Conservation (phyloP, 2,797 vertebrate genomes). For the Fringilla coelebs region DNA sequence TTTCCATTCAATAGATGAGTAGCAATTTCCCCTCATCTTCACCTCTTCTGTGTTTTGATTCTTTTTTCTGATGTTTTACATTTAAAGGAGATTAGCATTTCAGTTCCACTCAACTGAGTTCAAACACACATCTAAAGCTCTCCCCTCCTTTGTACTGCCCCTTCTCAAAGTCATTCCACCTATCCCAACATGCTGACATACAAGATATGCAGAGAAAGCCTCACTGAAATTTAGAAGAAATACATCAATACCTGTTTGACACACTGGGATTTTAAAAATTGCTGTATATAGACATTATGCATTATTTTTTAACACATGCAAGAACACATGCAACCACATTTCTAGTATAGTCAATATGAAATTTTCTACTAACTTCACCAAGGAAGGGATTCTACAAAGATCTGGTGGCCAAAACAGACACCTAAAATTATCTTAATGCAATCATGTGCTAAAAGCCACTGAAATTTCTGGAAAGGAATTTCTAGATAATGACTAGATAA, state of each 20-base stretch:
- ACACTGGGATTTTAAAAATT: not conserved
- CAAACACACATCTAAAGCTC: not conserved
- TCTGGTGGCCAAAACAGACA: not conserved
- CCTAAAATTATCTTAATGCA: not conserved
- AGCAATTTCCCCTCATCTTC: conserved; percentile 33
- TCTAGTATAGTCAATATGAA: not conserved
- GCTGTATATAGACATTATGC: not conserved
- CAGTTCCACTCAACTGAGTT: not conserved
- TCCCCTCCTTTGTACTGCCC: not conserved
- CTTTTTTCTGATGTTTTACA: not conserved
- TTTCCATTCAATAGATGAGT: conserved; percentile 66
- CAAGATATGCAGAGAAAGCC: not conserved
- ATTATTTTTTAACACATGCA: not conserved
- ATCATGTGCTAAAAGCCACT: not conserved
- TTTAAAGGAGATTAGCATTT: not conserved
- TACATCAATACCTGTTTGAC: not conserved
- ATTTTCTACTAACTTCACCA: not conserved
- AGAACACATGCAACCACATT: not conserved
- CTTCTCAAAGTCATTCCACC: not conserved
- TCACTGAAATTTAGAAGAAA: not conserved
- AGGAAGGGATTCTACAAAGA: not conserved
- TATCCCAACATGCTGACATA: not conserved
- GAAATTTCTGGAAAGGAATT: not conserved
- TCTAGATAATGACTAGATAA: not conserved
- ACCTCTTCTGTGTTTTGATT: not conserved